Base-by-base conservation (phyloP, 1,140 invertebrate species). In the Lepeophtheirus salmonis region DNA sequence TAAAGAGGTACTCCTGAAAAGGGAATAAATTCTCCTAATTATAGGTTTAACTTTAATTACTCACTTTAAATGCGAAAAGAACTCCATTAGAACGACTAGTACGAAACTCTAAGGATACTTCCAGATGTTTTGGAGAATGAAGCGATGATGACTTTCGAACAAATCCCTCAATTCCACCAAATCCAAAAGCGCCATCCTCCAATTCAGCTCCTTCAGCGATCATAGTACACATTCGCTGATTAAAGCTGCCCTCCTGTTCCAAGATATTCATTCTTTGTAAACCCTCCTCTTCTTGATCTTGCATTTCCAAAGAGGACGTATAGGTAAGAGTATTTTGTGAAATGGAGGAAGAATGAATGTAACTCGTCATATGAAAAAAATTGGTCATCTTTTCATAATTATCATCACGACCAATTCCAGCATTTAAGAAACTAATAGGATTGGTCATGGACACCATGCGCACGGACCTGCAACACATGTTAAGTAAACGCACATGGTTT, bases 351-450 rank as follows among this genome's bases (percentile, higher is more conserved):
- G 30, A 41, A n/a, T 10, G n/a, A 41, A 41, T 41, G 30, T 10
- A n/a, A n/a, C 30, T 41, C 6, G 6, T n/a, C 30, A n/a, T 20
- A 50, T 50, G 49, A n/a, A n/a, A 50, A 10, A 50, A 50, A 50
- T 50, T 50, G 22, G 52, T 23, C 17, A 23, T 18, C 22, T 24
- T 20, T 14, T 21, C 21, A 23, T 54, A 21, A 20, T 23, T 18
- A n/a, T 54, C 21, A 20, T 54, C 20, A 20, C 52, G 52, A 23
- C 52, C 52, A 24, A 54, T 54, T 14, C 23, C 52, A 20, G 52
- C 52, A n/a, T 54, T 54, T 1, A 20, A 54, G 21, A 54, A 54
- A 54, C 52, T 54, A 14, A 24, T 23, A 16, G 52, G 52, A n/a
- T 54, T 24, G 17, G 20, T 54, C 52, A 54, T 12, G 23, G 52